Evolutionary conservation across 2,113 vertebrate species (phyloP).

Genomic region (Sterna hirundo): DNA sequence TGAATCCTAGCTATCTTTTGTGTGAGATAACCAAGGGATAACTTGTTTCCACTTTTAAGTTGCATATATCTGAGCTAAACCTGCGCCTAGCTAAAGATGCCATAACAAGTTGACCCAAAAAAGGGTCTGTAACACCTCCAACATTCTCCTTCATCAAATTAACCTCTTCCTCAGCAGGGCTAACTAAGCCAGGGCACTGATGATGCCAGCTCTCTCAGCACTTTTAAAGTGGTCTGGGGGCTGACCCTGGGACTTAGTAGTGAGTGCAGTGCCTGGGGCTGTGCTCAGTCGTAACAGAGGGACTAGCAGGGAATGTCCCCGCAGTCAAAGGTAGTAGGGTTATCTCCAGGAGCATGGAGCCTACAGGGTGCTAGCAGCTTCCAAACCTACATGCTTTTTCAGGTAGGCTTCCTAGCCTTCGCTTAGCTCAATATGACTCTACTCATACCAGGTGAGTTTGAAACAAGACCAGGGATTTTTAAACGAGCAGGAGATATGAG

Average conservation of each 20-base stretch:
- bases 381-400: not conserved
- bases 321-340: not conserved
- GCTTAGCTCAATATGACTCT: not conserved
- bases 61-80: not conserved
- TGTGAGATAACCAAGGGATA: not conserved
- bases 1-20: not conserved
- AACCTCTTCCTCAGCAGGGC: not conserved
- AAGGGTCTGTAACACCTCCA: not conserved
- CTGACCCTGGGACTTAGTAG: not conserved
- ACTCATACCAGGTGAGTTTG: rapidly evolving
- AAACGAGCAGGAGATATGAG: not conserved
- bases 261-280: not conserved
- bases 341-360: not conserved
- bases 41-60: not conserved
- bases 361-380: not conserved
- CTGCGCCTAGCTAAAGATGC: not conserved
- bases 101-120: not conserved
- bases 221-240: not conserved
- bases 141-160: not conserved
- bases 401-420: not conserved
- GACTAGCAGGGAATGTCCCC: rapidly evolving
- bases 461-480: not conserved
- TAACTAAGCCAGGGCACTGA: not conserved
- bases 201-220: not conserved
- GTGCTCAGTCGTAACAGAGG: not conserved